Percentiles rank a stretch among this genome's conserved stretches.
These are phyloP conservation scores for Bombyx mori DNA, from an alignment of 1,140 invertebrate genomes.

Conservation along the genomic window DNA sequence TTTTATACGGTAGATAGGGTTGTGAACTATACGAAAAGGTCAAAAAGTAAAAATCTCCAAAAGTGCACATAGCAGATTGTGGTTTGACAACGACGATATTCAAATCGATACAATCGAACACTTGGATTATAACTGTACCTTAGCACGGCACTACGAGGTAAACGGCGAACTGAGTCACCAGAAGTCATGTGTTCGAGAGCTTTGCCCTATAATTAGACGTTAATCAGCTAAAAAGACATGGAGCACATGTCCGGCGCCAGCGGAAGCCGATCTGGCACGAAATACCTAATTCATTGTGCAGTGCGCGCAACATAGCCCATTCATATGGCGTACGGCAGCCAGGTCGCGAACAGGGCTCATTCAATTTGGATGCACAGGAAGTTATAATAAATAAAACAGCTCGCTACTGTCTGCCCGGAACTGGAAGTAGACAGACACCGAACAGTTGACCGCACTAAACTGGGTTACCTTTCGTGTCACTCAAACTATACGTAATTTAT, in stretches of 20 bases:
- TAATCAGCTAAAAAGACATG: constrained; percentile 60
- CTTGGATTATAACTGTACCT: too few relatives aligned
- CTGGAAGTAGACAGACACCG: constrained; percentile 33
- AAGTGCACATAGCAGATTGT: too few relatives aligned
- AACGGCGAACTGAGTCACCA: constrained; percentile 41
- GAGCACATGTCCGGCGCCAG: constrained; percentile 56
- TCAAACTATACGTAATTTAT: background rate
- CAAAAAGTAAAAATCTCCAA: too few relatives aligned
- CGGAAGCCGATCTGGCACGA: constrained; percentile 59
- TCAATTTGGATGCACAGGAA: constrained; percentile 50
- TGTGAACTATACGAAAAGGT: too few relatives aligned
- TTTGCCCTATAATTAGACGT: constrained; percentile 66
- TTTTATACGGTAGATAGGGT: too few relatives aligned
- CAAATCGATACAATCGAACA: too few relatives aligned
- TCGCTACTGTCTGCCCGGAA: constrained; percentile 42
- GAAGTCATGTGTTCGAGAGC: constrained; percentile 49
- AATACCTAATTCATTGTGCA: constrained; percentile 51
- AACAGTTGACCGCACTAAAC: constrained; percentile 36
- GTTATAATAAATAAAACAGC: constrained; percentile 40
- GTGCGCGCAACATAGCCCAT: constrained; percentile 42
- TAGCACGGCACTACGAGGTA: too few relatives aligned
- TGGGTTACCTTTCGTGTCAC: constrained; percentile 8
- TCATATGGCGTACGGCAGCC: constrained; percentile 42
- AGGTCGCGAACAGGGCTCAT: constrained; percentile 42
- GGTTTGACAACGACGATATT: too few relatives aligned